These are phyloP conservation scores for Bergia sp. DNA, from an alignment of 92 coral and sea anemone genomes.

Conservation along the genomic window DNA sequence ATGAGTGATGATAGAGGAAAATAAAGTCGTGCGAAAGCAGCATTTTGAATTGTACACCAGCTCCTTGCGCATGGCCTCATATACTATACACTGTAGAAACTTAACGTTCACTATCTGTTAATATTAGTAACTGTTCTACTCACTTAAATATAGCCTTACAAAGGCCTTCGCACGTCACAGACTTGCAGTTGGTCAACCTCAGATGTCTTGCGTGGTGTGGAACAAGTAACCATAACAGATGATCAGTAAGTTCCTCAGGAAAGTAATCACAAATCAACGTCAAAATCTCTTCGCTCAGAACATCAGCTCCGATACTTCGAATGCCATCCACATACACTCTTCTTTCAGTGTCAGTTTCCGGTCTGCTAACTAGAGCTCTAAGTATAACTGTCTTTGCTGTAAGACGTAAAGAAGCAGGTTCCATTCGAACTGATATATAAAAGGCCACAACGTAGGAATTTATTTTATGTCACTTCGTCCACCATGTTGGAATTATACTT, in stretches of 20 bases:
- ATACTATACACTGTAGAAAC: not conserved
- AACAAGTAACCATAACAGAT: slow-evolving; percentile 59
- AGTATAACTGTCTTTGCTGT: slow-evolving; percentile 61
- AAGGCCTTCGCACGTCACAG: slow-evolving; percentile 71
- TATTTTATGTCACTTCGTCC: not conserved
- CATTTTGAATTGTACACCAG: no score
- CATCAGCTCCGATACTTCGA: slow-evolving; percentile 55
- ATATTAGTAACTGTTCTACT: not conserved
- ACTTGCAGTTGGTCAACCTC: slow-evolving; percentile 60
- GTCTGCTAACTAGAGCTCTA: slow-evolving; percentile 63
- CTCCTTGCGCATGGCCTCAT: no score
- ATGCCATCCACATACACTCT: slow-evolving; percentile 54
- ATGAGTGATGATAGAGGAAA: no score
- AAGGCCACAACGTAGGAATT: not conserved
- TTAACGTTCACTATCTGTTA: not conserved
- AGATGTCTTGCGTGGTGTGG: slow-evolving; percentile 72
- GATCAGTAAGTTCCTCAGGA: slow-evolving; percentile 73
- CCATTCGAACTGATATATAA: slow-evolving; percentile 49
- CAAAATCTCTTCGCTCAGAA: slow-evolving; percentile 72
- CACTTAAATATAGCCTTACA: slow-evolving; percentile 56
- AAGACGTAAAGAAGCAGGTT: slow-evolving; percentile 61
- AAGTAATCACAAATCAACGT: slow-evolving; percentile 57
- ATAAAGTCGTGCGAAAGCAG: no score
- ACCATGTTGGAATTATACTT: slow-evolving; percentile 35
- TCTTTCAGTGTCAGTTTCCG: slow-evolving; percentile 52